A percentile compares a stretch with the other conserved stretches of the same genome.
These are phyloP conservation scores for Drosophila fulvimacula DNA, from an alignment of 2,888 invertebrate genomes.

Conservation along the genomic window DNA sequence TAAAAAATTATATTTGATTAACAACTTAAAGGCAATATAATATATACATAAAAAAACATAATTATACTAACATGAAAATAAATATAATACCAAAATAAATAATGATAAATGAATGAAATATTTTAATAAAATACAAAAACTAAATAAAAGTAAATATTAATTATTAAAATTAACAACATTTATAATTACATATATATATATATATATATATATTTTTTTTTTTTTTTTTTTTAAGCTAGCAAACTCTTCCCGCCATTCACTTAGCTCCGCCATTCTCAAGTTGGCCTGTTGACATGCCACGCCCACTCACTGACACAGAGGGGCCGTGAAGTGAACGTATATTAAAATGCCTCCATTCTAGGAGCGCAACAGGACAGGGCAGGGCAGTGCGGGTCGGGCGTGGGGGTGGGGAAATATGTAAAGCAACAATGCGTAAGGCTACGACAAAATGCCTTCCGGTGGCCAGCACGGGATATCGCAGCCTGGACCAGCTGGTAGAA, in stretches of 20 bases:
- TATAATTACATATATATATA: too few species aligned
- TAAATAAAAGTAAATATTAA: too few species aligned
- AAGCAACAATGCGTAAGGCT: slow-evolving; percentile 18
- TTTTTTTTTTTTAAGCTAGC: too few species aligned
- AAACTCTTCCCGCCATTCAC: slow-evolving; percentile 1
- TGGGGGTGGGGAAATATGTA: slow-evolving; percentile 32
- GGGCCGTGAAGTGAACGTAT: slow-evolving; percentile 39
- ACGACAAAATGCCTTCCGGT: slow-evolving; percentile 19
- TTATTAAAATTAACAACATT: too few species aligned
- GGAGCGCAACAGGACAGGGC: not conserved
- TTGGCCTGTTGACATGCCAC: slow-evolving; percentile 29
- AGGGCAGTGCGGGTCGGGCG: too few species aligned
- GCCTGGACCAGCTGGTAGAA: not conserved
- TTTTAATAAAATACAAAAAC: too few species aligned
- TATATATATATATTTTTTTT: not conserved
- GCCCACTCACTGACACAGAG: slow-evolving; percentile 18
- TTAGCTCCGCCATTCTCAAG: slow-evolving; percentile 10
- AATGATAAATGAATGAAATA: too few species aligned
- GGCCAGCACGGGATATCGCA: slow-evolving; percentile 27
- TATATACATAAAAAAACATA: too few species aligned
- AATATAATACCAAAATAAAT: too few species aligned
- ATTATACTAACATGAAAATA: too few species aligned
- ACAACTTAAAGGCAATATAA: too few species aligned
- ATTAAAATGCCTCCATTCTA: slow-evolving; percentile 59
- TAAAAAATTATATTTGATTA: too few species aligned